phyloP scores from a whole-genome alignment of 92 coral and sea anemone species.

The Palythoa grandiflora region DNA sequence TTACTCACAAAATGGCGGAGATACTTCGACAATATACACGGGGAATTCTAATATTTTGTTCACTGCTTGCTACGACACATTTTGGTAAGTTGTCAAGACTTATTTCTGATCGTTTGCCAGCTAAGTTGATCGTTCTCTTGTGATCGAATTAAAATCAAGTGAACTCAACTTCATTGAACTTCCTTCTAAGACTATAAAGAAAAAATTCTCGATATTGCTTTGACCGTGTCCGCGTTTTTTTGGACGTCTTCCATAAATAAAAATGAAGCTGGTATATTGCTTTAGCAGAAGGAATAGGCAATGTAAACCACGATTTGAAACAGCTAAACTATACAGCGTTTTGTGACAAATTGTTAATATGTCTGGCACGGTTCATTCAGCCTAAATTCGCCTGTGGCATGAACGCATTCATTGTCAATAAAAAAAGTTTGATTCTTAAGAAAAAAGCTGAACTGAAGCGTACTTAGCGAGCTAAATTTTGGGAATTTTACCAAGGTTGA shows the following conservation, averaged over 20 bases:
- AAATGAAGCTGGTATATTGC: not conserved
- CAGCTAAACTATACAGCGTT: not conserved
- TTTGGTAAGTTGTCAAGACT: constrained; percentile 24
- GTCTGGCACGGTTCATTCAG: not conserved
- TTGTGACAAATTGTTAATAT: not conserved
- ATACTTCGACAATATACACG: not conserved
- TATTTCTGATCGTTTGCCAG: constrained; percentile 6
- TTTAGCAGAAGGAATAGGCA: constrained; percentile 1
- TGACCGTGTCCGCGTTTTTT: not conserved
- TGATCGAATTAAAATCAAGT: not conserved
- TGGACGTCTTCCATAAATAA: constrained; percentile 15
- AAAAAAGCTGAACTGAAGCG: constrained; percentile 13
- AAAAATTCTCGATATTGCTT: not conserved
- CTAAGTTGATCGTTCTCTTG: not conserved
- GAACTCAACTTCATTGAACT: not conserved
- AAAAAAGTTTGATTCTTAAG: not conserved
- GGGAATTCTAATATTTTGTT: constrained; percentile 1
- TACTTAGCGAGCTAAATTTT: constrained; percentile 21
- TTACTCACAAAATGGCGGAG: constrained; percentile 32
- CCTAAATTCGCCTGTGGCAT: constrained; percentile 13
- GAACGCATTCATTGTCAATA: not conserved
- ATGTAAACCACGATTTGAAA: not conserved
- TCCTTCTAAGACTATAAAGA: not conserved
- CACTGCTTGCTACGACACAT: constrained; percentile 10
- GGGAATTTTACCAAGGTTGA: not conserved